Percentiles rank a stretch among this genome's conserved stretches.
Conservation (phyloP, 1,140 invertebrate species). For the Uloborus diversus region DNA sequence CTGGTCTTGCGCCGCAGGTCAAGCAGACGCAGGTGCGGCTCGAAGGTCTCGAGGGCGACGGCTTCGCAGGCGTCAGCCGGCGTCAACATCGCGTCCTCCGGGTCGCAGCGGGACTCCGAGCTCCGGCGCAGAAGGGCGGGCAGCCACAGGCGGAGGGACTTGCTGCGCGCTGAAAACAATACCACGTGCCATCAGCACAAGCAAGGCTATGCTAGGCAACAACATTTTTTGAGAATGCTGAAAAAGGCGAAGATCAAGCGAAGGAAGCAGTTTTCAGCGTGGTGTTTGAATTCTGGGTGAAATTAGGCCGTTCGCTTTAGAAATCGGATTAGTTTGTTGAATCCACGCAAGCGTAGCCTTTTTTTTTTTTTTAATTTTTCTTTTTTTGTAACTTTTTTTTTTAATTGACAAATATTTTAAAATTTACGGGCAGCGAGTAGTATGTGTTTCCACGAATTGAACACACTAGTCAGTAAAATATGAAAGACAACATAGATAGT, state of each 20-base stretch:
- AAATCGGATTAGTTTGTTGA: background rate
- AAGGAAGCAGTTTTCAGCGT: background rate
- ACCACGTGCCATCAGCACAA: background rate
- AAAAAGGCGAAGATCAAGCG: background rate
- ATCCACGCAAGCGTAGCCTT: background rate
- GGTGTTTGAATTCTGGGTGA: no score
- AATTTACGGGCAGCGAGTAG: no score
- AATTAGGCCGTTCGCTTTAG: no score
- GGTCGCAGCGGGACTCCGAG: conserved; percentile 21
- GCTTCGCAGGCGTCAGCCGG: conserved; percentile 26
- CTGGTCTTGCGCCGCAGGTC: conserved; percentile 16
- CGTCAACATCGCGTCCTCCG: conserved; percentile 34
- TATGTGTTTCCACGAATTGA: no score
- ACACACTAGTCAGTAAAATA: no score
- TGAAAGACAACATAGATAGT: no score
- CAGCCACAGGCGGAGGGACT: conserved; percentile 37
- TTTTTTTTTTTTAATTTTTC: no score
- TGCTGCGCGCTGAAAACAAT: conserved; percentile 16
- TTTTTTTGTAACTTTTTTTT: no score
- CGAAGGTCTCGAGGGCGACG: conserved; percentile 43
- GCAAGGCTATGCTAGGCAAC: background rate
- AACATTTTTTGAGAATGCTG: background rate
- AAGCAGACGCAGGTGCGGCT: conserved; percentile 8
- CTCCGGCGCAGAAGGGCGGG: conserved; percentile 16
- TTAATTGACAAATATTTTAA: no score